Evolutionary conservation across 2,888 invertebrate species (phyloP).

Genomic region (Escarpia spicata): DNA sequence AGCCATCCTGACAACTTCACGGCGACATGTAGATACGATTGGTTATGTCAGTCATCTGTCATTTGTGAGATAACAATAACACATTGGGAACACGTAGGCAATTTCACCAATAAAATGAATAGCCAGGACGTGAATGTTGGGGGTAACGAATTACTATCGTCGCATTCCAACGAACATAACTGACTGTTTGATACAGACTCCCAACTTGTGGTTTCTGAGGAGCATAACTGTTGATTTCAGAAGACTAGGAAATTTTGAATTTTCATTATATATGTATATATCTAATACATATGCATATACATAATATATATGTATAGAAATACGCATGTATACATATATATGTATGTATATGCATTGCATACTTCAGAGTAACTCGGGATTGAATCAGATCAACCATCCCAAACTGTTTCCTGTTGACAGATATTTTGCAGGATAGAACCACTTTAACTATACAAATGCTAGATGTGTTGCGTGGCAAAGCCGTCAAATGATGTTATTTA

Average conservation of each 20-base stretch:
- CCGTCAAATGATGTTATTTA: background rate
- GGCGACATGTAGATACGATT: background rate
- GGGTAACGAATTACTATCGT: background rate
- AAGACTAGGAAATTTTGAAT: background rate
- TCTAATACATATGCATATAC: background rate
- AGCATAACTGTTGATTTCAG: background rate
- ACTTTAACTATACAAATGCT: background rate
- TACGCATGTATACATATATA: background rate
- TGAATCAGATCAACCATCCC: background rate
- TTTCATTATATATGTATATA: background rate
- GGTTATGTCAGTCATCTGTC: background rate
- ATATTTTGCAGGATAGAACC: background rate
- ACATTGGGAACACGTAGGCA: background rate
- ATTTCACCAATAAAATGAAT: background rate
- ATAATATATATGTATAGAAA: background rate
- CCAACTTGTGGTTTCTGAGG: too few species aligned
- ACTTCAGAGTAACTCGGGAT: background rate
- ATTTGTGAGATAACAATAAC: background rate
- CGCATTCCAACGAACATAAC: too few species aligned
- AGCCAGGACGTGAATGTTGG: background rate
- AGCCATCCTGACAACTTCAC: background rate
- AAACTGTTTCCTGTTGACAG: background rate
- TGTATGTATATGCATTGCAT: background rate
- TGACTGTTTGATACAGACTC: too few species aligned
- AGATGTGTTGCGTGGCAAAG: background rate